phyloP scores from a whole-genome alignment of 35 echinoderm and acorn worm species.

The Acanthaster planci region DNA sequence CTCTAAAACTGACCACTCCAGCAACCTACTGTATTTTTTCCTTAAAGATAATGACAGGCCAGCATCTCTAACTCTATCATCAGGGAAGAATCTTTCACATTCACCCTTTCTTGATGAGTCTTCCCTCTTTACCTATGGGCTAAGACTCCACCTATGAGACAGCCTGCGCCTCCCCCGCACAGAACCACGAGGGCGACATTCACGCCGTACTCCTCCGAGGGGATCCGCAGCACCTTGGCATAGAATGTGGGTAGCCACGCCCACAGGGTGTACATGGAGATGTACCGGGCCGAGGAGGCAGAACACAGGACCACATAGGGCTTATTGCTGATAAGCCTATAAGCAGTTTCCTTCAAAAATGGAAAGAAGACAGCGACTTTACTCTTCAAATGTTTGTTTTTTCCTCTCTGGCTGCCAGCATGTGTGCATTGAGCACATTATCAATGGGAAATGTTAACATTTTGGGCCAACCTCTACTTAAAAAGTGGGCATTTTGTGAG shows the following conservation, averaged over 20 bases:
- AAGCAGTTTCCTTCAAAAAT: slow-evolving; percentile 38
- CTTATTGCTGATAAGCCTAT: slow-evolving; percentile 26
- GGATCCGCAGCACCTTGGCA: neutral
- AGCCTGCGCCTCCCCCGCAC: slow-evolving; percentile 32
- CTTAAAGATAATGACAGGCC: no score
- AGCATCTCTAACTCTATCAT: no score
- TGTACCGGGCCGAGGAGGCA: slow-evolving; percentile 36
- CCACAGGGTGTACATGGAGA: slow-evolving; percentile 14
- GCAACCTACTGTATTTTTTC: no score
- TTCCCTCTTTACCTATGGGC: slow-evolving; percentile 45
- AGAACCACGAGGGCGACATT: slow-evolving; percentile 46
- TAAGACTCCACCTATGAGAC: slow-evolving; percentile 32
- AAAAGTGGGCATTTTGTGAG: no score
- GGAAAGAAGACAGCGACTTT: neutral
- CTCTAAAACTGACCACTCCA: no score
- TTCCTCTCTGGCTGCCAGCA: no score
- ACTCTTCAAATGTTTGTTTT: no score
- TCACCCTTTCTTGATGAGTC: no score
- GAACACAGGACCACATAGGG: slow-evolving; percentile 41
- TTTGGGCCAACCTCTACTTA: no score
- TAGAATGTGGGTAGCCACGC: slow-evolving; percentile 65
- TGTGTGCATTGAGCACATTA: no score
- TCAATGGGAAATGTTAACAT: no score
- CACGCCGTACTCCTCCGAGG: slow-evolving; percentile 38
- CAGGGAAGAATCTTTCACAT: no score